Conservation (phyloP, 2,888 invertebrate genomes). For the Tetranychus truncatus region DNA sequence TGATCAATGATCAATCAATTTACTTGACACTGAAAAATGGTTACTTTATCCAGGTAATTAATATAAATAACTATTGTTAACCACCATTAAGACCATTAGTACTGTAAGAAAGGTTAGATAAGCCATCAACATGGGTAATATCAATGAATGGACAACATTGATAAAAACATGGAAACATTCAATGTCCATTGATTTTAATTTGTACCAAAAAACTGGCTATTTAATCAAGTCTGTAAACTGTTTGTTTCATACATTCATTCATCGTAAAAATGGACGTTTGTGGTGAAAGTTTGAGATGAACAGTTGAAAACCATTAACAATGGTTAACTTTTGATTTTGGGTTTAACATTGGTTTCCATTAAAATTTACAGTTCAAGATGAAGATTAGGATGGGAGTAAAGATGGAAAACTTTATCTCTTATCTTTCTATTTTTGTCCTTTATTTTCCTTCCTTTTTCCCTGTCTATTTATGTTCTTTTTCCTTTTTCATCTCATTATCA, state of each 20-base stretch:
- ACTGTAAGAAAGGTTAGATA: too few relatives aligned
- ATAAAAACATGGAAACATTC: too few relatives aligned
- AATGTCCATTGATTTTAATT: too few relatives aligned
- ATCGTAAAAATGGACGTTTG: not conserved
- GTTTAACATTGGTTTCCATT: not conserved
- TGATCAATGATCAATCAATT: too few relatives aligned
- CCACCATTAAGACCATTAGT: too few relatives aligned
- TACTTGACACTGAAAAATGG: too few relatives aligned
- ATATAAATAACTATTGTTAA: too few relatives aligned
- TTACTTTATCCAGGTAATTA: too few relatives aligned
- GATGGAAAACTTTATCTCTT: not conserved
- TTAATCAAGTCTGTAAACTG: not conserved
- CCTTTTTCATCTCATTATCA: not conserved
- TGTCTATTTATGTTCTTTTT: not conserved
- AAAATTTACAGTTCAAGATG: not conserved
- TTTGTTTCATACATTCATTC: too few relatives aligned
- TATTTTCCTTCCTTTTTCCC: not conserved
- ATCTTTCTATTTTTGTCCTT: slow-evolving; percentile 3
- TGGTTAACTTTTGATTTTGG: not conserved
- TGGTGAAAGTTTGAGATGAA: not conserved
- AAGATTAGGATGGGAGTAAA: not conserved
- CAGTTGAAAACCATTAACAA: not conserved
- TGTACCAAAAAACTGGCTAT: too few relatives aligned
- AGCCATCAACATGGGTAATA: too few relatives aligned
- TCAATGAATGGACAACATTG: too few relatives aligned